Percentiles rank a stretch among this genome's conserved stretches.
Conservation (phyloP, 2,113 vertebrate genomes). For the Carettochelys insculpta region DNA sequence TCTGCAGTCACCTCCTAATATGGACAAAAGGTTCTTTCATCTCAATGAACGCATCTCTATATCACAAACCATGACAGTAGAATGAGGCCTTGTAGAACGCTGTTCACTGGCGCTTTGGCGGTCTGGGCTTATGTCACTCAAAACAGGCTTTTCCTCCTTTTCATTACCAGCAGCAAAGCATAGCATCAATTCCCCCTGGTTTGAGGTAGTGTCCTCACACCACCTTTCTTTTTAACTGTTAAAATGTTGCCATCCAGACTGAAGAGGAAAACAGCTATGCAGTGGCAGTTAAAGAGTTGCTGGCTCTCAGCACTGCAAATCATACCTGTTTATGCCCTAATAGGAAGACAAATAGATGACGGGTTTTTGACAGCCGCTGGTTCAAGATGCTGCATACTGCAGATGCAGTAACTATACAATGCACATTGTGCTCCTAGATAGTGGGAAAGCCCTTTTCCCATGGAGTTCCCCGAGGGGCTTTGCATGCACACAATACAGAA, state of each 20-base stretch:
- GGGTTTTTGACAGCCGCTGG: background rate
- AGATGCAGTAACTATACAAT: slow-evolving; percentile 5
- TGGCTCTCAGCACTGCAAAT: background rate
- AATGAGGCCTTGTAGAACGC: background rate
- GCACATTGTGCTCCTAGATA: background rate
- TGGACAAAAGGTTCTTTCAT: accelerated
- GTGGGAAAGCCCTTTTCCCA: background rate
- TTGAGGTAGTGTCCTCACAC: accelerated
- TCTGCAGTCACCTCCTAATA: background rate
- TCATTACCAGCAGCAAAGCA: background rate
- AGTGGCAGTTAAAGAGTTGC: background rate
- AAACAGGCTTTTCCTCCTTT: background rate
- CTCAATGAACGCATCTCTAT: background rate
- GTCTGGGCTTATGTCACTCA: background rate
- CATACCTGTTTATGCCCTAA: background rate
- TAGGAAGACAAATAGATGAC: background rate
- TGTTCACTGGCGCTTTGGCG: background rate
- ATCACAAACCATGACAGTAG: background rate
- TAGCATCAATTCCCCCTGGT: background rate
- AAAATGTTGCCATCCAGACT: background rate
- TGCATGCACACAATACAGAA: background rate
- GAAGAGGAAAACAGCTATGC: background rate
- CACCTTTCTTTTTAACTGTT: background rate
- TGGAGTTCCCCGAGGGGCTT: background rate
- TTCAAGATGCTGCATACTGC: slow-evolving; percentile 27